These are phyloP conservation scores for Subacronicta megacephala DNA, from an alignment of 2,888 invertebrate species.

Conservation along the genomic window DNA sequence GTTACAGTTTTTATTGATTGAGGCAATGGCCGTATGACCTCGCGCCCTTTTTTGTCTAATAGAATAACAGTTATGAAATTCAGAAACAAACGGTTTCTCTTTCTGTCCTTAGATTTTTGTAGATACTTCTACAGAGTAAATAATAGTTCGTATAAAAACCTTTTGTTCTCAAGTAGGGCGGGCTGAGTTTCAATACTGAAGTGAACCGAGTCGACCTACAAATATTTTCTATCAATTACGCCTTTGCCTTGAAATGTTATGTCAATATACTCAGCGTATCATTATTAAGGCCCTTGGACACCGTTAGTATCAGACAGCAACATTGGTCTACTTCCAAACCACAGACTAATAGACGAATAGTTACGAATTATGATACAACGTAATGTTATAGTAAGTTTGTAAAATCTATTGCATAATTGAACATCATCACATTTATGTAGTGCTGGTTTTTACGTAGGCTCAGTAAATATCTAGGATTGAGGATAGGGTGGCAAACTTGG, in stretches of 20 bases:
- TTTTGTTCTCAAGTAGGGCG: slow-evolving; percentile 62
- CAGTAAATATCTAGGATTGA: too few relatives aligned
- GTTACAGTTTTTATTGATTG: slow-evolving; percentile 15
- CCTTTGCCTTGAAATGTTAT: slow-evolving; percentile 53
- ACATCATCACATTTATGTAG: too few relatives aligned
- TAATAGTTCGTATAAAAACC: slow-evolving; percentile 35
- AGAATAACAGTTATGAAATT: slow-evolving; percentile 28
- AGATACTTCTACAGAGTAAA: slow-evolving; percentile 20
- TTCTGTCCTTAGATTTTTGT: slow-evolving; percentile 36
- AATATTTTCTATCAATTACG: slow-evolving; percentile 52
- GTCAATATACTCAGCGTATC: slow-evolving; percentile 54
- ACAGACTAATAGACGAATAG: slow-evolving; percentile 7
- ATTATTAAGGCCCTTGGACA: slow-evolving; percentile 44
- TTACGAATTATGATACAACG: too few relatives aligned
- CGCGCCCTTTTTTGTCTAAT: slow-evolving; percentile 43
- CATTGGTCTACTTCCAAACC: slow-evolving; percentile 9
- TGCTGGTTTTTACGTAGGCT: too few relatives aligned
- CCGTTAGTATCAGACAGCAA: slow-evolving; percentile 28
- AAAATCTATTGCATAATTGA: too few relatives aligned
- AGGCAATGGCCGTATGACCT: slow-evolving; percentile 32
- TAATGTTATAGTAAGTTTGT: too few relatives aligned
- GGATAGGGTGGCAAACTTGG: too few relatives aligned
- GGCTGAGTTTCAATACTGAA: slow-evolving; percentile 57
- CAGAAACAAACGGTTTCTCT: slow-evolving; percentile 28
- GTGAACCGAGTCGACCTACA: slow-evolving; percentile 54